Base-by-base conservation (phyloP, 2,888 invertebrate genomes). In the Epinotia nisella region DNA sequence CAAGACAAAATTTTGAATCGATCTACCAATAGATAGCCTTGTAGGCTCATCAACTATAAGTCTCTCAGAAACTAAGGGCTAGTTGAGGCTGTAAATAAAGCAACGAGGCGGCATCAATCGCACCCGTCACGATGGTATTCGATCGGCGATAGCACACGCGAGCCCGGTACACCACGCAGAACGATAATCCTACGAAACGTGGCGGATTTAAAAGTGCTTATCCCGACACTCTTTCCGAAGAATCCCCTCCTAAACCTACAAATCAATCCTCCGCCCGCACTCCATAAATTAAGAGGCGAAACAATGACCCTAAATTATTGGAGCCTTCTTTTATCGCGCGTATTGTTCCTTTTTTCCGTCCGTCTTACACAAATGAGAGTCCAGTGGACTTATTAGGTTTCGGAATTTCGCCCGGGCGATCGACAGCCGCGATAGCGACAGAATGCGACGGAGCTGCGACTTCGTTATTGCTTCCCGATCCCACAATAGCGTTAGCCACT, bases 261-360 rank as follows among this genome's bases (percentile, higher is more conserved):
- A 92, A 92, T 93, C 93, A 93, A 92, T 92, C 92, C 90, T 82
- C 81, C 86, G 80, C 86, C 88, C 91, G 88, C 92, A 92, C 92
- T 90, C 92, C 90, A 92, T 93, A 93, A 93, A 93, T 93, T 93
- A 92, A 90, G 87, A 80, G 82, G 82, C 85, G 90, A 89, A 92
- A 92, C 92, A 92, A 92, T 92, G 93, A 92, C 92, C 91, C 91
- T 92, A 92, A 92, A 92, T 92, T 92, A 91, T 93, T 89, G 90
- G 88, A 75, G 83, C 89, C 90, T 90, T 89, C 85, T 83, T 90
- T 91, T 91, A 91, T 92, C 91, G 87, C 76, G 78, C 77, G 88
- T 88, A 88, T 90, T 87, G 87, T 90, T 90, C 87, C 81, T 84
- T 88, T 90, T 92, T 91, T 89, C 87, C 85, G 82, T 82, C 81